A percentile compares a stretch with the other conserved stretches of the same genome.
Evolutionary conservation across 2,888 invertebrate genomes (phyloP).

Genomic region (Therioaphis trifolii): DNA sequence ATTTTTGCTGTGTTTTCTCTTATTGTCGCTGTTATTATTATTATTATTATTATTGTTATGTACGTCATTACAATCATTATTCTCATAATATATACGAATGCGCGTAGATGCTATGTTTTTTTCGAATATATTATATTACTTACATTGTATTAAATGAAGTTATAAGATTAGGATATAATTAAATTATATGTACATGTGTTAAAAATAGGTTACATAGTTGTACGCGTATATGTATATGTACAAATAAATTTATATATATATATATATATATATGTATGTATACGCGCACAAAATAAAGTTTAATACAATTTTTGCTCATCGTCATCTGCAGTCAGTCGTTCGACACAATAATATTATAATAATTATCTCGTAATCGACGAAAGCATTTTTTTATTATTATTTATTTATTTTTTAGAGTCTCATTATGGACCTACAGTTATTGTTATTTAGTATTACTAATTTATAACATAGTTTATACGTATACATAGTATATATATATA

Average conservation of each 20-base stretch:
- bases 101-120: conserved; percentile 34
- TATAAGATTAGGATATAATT: conserved; percentile 26
- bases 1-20: conserved; percentile 20
- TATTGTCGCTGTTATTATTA: conserved; percentile 21
- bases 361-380: conserved; percentile 11
- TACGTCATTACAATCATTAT: conserved; percentile 28
- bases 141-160: conserved; percentile 2
- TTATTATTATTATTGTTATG: conserved; percentile 32
- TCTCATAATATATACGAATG: conserved; percentile 8
- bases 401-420: conserved; percentile 23
- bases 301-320: conserved; percentile 54
- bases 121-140: conserved; percentile 24
- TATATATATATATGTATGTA: not conserved
- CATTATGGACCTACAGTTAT: conserved; percentile 15
- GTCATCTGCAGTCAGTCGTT: conserved; percentile 42
- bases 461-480: conserved; percentile 32
- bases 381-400: conserved; percentile 28
- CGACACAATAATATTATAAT: not conserved
- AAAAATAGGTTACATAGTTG: conserved; percentile 34
- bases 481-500: not conserved
- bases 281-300: conserved; percentile 11
- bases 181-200: conserved; percentile 29
- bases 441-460: conserved; percentile 61
- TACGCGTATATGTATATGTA: not conserved
- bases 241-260: not conserved